A percentile compares a stretch with the other conserved stretches of the same genome.
phyloP scores from a whole-genome alignment of 2,113 vertebrate species.

The Proteles cristata region DNA sequence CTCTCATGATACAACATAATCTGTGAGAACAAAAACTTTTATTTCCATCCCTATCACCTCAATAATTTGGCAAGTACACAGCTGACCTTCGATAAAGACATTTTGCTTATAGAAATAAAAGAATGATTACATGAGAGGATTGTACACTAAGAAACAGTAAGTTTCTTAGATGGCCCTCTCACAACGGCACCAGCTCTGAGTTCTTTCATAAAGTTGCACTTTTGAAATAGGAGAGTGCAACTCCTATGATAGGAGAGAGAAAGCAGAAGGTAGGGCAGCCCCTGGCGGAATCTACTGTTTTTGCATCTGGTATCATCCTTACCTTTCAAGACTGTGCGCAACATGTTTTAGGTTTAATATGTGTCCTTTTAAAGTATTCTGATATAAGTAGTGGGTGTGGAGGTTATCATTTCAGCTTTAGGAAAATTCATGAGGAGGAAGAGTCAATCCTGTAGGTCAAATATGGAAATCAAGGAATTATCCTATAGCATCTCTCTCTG shows the following conservation, averaged over 20 bases:
- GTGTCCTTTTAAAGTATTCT: background rate
- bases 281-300: background rate
- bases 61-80: background rate
- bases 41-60: background rate
- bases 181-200: background rate
- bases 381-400: background rate
- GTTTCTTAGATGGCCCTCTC: background rate
- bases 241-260: background rate
- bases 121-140: background rate
- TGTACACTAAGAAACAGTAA: background rate
- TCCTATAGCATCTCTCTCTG: background rate
- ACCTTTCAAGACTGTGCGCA: background rate
- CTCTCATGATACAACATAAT: background rate
- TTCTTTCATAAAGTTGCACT: background rate
- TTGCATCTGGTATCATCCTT: too few species aligned
- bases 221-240: background rate
- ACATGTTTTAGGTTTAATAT: background rate
- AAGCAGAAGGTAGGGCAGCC: background rate
- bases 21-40: background rate
- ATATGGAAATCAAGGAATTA: background rate
- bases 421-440: background rate
- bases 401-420: constrained; percentile 1
- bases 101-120: background rate
- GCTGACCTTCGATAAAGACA: background rate
- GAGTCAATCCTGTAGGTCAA: background rate